Base-by-base conservation (phyloP, 2,797 vertebrate genomes). In the Sphenodon punctatus region DNA sequence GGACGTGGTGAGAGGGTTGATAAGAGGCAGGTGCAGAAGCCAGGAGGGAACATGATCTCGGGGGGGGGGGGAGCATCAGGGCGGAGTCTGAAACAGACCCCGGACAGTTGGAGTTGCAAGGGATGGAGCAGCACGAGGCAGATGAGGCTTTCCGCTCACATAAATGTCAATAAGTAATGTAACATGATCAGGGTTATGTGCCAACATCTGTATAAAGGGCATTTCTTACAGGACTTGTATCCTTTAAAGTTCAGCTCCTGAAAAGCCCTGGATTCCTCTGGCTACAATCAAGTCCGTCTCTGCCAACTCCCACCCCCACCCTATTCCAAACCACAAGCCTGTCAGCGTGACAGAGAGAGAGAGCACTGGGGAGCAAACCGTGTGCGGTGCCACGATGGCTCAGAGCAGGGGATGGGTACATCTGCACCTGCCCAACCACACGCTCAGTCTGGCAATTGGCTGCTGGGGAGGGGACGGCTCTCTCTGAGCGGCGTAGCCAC, bases 131-230 rank as follows among this genome's bases (percentile, higher is more conserved):
- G n/a, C n/a, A n/a, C n/a, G n/a, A n/a, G 51, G 61, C 25, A 56
- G 38, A 64, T 36, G 61, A 49, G 51, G 27, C 38, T 72, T 63
- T 71, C 77, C 0, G 3, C 84, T 86, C 71, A 82, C 70, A 75
- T 78, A 92, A 93, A 93, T 91, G 92, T 93, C 93, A 93, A 69
- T 82, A 90, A 85, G 69, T 86, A 93, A 93, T 68, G 85, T 86
- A 84, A 60, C 11, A 30, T 43, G 68, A 88, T 42, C 43, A 4
- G 84, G 65, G 61, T 22, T 72, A 73, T 73, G 76, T 1, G 30
- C 82, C 85, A 86, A 80, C 53, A 75, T 86, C 77, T 70, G 70
- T 16, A 77, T 78, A 89, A 93, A 88, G 83, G 88, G 56, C 89
- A 92, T 83, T 84, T 89, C 78, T 91, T 82, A 75, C 56, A 85